Base-by-base conservation (phyloP, 2,888 invertebrate genomes). In the Plagiodera versicolora region DNA sequence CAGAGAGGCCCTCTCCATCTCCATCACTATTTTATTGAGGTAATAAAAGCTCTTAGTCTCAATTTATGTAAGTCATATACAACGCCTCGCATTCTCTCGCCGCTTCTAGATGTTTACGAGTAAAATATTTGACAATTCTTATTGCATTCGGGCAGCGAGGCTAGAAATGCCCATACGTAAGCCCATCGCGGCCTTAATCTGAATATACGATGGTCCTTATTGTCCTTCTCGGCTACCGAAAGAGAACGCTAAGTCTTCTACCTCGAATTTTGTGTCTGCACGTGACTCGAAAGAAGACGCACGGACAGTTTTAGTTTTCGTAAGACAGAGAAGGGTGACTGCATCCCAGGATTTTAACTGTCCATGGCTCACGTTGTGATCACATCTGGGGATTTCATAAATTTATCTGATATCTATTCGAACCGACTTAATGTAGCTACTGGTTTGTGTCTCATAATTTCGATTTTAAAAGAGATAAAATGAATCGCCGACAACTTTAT, bases 41-140 rank as follows among this genome's bases (percentile, higher is more conserved):
- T 56, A 73, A 77, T 79, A 79, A 79, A 79, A 75, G 74, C 75
- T 76, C 74, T 77, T 77, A 75, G 74, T 74, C 72, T 71, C 72
- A 76, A 76, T 77, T 78, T 78, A 77, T 77, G 75, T 73, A 68
- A 70, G 70, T 71, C 73, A 72, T 74, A 74, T 72, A 73, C 74
- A 74, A 71, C 74, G 74, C 74, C 75, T 72, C 71, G 73, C 72
- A 73, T 73, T 74, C 74, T 72, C 72, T 64, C 68, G 68, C 63
- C 67, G 73, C 71, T 72, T 75, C 74, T 72, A 73, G 74, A 74
- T 76, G 77, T 76, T 77, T 77, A 76, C 74, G 74, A 67, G 71
- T 77, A 74, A 77, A 77, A 77, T 78, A 77, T 78, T 77, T 76
- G 77, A 78, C 77, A 77, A 76, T 76, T 77, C 77, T 76, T 79